Evolutionary conservation across 2,888 invertebrate genomes (phyloP), one percentile per base, ranked within the genome.

Genomic region (Ariolimax columbianus): DNA sequence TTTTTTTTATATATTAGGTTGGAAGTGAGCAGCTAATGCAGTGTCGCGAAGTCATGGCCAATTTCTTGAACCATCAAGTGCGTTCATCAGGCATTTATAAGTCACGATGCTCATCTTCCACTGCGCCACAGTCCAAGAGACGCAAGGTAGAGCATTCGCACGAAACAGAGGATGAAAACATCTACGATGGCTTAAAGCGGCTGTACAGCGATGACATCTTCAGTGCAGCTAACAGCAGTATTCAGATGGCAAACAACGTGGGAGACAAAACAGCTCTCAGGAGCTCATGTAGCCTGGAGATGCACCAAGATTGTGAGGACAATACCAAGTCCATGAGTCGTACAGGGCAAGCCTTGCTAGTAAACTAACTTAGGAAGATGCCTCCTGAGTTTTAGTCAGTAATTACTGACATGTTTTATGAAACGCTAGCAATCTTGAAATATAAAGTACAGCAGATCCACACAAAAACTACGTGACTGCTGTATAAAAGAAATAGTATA

Each of bases 141-240:
- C 89, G 93, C 68, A 92, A 92, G 86, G 92, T 92, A 26, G 90
- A 90, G 66, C 85, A 85, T 70, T 38, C 51, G 63, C 51, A 80
- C 6, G 88, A 88, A 36, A 82, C 90, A 1, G 90, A 92, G 19
- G 82, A 86, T 40, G 92, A 92, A 73, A 91, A 93, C 82, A 89
- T 93, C 63, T 93, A 92, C 80, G 93, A 93, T 77, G 92, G 92
- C 78, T 92, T 94, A 87, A 93, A 93, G 88, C 89, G 92, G 19
- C 91, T 94, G 43, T 94, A 93, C 89, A 66, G 75, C 36, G 86
- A 88, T 36, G 86, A 86, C 51, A 83, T 36, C 26, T 59, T 59
- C 33, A 55, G 23, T 17, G 73, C 82, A 26, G 82, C 68, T 14
- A 72, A n/a, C 47, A 59, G 47, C 23, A 68, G 43, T 38, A n/a